Percentiles rank a stretch among this genome's conserved stretches.
These are phyloP conservation scores for Orgyia antiqua DNA, from an alignment of 2,888 invertebrate species.

Conservation along the genomic window DNA sequence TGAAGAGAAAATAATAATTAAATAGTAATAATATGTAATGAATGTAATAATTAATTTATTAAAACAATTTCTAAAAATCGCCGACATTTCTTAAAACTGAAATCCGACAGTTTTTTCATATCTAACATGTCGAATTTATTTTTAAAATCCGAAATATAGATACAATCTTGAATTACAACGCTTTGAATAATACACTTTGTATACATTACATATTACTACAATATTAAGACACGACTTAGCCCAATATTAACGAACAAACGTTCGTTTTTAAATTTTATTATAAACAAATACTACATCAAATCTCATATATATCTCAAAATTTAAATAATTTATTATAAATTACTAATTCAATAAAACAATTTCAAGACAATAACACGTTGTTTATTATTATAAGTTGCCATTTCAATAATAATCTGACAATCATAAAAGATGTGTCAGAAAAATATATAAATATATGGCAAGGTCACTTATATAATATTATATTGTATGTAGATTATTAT, in stretches of 20 bases:
- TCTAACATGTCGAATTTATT: not conserved
- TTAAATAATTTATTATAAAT: conserved; percentile 3
- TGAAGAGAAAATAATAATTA: too few species aligned
- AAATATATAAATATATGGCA: not conserved
- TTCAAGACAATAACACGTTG: too few species aligned
- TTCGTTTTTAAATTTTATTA: conserved; percentile 10
- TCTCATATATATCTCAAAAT: conserved; percentile 3
- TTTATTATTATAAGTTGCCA: not conserved
- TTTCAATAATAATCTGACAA: not conserved
- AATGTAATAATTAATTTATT: too few species aligned
- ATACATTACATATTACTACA: conserved; percentile 27
- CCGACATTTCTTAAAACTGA: not conserved
- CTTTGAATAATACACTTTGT: conserved; percentile 5
- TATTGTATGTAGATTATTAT: too few species aligned
- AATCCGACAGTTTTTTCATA: not conserved
- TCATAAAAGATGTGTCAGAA: too few species aligned
- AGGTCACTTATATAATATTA: too few species aligned
- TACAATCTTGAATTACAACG: conserved; percentile 4
- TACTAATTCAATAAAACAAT: too few species aligned
- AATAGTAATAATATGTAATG: too few species aligned
- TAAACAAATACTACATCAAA: conserved; percentile 10
- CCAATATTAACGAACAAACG: conserved; percentile 29
- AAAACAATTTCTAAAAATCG: too few species aligned
- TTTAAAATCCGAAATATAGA: not conserved
- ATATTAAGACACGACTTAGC: conserved; percentile 55